Evolutionary conservation across 2,888 invertebrate species (phyloP).

Genomic region (Noctua janthe): DNA sequence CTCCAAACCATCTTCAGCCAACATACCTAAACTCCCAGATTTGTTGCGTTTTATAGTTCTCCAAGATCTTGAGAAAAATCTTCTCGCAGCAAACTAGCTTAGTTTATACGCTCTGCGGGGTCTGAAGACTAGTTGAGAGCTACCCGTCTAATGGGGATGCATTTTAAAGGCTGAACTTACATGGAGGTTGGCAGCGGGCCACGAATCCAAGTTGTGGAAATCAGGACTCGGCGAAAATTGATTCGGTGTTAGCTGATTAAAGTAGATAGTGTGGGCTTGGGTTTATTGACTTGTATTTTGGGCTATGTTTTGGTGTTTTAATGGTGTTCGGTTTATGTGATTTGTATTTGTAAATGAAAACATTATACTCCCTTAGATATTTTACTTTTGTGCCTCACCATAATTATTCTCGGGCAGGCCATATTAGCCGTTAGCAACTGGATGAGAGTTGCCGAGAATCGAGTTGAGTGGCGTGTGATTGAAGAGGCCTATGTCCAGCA

Average conservation of each 20-base stretch:
- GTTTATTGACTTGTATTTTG: slow-evolving; percentile 15
- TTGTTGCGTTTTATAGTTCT: slow-evolving; percentile 50
- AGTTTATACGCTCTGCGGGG: slow-evolving; percentile 73
- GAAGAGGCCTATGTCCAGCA: no score
- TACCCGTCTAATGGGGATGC: slow-evolving; percentile 81
- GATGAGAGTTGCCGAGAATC: no score
- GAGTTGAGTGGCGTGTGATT: no score
- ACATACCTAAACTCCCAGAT: slow-evolving; percentile 35
- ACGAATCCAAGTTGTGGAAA: slow-evolving; percentile 74
- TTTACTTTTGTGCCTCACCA: neutral
- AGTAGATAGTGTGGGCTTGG: slow-evolving; percentile 21
- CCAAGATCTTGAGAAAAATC: slow-evolving; percentile 59
- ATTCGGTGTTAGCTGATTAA: slow-evolving; percentile 63
- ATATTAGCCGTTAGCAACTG: no score
- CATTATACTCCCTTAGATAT: neutral
- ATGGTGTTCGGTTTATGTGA: neutral
- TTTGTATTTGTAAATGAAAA: neutral
- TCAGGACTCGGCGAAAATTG: slow-evolving; percentile 70
- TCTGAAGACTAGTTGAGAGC: slow-evolving; percentile 75
- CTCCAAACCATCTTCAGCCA: slow-evolving; percentile 2
- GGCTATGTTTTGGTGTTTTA: neutral
- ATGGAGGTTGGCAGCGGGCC: slow-evolving; percentile 76
- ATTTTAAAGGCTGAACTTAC: slow-evolving; percentile 73
- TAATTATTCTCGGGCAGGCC: no score
- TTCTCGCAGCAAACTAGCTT: slow-evolving; percentile 66